Percentiles rank a stretch among this genome's conserved stretches.
Evolutionary conservation across 2,797 vertebrate species (phyloP).

Genomic region (Hozukius guyotensis): DNA sequence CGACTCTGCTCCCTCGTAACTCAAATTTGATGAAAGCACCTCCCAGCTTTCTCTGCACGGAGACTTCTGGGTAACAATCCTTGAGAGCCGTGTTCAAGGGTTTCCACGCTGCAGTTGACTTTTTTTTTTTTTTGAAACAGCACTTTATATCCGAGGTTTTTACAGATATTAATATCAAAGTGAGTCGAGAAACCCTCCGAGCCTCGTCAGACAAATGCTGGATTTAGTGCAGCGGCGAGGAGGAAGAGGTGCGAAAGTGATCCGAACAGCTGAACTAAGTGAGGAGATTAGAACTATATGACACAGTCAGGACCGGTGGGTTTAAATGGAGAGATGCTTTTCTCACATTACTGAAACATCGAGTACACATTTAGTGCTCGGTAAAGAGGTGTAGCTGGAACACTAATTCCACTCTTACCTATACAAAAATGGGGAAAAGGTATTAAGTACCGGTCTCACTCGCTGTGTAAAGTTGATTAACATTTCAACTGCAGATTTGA

Average conservation of each 20-base stretch:
- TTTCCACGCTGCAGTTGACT: slow-evolving; percentile 20
- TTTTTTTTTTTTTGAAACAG: slow-evolving; percentile 8
- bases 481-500: background rate
- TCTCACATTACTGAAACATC: slow-evolving; percentile 25
- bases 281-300: slow-evolving; percentile 43
- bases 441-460: rapidly evolving
- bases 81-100: slow-evolving; percentile 26
- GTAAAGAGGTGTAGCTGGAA: background rate
- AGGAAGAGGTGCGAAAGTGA: slow-evolving; percentile 42
- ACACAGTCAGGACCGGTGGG: background rate
- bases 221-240: slow-evolving; percentile 34
- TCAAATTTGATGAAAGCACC: slow-evolving; percentile 56
- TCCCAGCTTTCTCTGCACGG: background rate
- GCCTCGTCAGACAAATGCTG: slow-evolving; percentile 53
- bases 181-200: slow-evolving; percentile 37
- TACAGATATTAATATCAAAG: slow-evolving; percentile 67
- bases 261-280: slow-evolving; percentile 36
- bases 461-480: background rate
- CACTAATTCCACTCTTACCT: background rate
- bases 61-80: slow-evolving; percentile 34
- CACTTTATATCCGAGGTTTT: slow-evolving; percentile 57
- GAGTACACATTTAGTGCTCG: background rate
- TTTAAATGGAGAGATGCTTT: slow-evolving; percentile 32
- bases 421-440: background rate
- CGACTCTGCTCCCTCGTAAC: slow-evolving; percentile 59